phyloP scores from a whole-genome alignment of 2,888 invertebrate species.

The Boloria selene region DNA sequence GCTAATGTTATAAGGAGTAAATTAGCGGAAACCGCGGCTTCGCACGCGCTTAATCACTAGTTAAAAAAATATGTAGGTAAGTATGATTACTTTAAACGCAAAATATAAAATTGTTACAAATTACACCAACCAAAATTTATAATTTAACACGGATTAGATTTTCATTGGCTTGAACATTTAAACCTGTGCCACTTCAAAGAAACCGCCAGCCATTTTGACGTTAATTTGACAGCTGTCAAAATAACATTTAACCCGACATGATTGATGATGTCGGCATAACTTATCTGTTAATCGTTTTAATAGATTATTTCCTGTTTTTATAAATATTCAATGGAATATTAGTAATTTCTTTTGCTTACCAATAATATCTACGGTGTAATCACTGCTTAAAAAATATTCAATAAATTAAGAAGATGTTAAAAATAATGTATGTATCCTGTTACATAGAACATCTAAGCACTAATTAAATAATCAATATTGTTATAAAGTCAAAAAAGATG shows the following conservation, averaged over 20 bases:
- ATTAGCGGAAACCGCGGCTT: too few species aligned
- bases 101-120: too few species aligned
- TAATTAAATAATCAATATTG: too few species aligned
- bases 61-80: too few species aligned
- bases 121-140: background rate
- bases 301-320: slow-evolving; percentile 14
- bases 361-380: background rate
- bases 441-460: too few species aligned
- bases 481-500: too few species aligned
- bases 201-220: slow-evolving; percentile 43
- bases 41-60: too few species aligned
- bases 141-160: slow-evolving; percentile 7
- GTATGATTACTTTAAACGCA: too few species aligned
- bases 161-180: slow-evolving; percentile 33
- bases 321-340: background rate
- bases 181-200: slow-evolving; percentile 27
- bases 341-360: slow-evolving; percentile 5
- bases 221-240: slow-evolving; percentile 79
- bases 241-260: slow-evolving; percentile 42
- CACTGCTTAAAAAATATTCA: background rate
- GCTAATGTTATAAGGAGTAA: too few species aligned
- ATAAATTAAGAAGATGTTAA: slow-evolving; percentile 3
- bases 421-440: too few species aligned
- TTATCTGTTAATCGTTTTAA: slow-evolving; percentile 19
- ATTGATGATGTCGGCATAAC: slow-evolving; percentile 36